Evolutionary conservation across 2,888 invertebrate genomes (phyloP).

Genomic region (Oscheius sp.): DNA sequence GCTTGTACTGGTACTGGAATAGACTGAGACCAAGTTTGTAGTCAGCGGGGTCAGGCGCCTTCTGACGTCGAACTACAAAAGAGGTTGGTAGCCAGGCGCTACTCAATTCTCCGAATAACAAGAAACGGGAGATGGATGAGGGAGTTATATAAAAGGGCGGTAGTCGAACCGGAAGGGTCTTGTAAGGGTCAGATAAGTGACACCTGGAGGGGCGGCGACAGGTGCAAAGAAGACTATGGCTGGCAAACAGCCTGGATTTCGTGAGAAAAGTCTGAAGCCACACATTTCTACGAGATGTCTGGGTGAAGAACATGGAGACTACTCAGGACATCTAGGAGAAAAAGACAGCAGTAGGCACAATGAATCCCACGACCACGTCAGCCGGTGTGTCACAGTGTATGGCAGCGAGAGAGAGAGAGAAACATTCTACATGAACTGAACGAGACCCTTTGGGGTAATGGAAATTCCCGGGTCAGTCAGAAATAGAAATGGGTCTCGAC

Average conservation of each 20-base stretch:
- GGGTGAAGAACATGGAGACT: too few relatives aligned
- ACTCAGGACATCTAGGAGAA: too few relatives aligned
- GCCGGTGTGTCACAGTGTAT: neutral
- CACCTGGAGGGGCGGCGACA: constrained; percentile 26
- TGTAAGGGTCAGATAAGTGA: neutral
- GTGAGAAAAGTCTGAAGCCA: constrained; percentile 7
- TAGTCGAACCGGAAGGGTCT: neutral
- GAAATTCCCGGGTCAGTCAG: too few relatives aligned
- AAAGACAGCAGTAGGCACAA: too few relatives aligned
- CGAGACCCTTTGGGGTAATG: too few relatives aligned
- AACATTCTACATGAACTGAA: neutral
- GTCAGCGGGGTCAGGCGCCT: neutral
- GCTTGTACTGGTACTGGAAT: neutral
- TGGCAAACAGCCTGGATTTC: constrained; percentile 27
- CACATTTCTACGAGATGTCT: neutral
- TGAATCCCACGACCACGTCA: constrained; percentile 12
- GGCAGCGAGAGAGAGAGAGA: constrained; percentile 16
- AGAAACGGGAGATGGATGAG: neutral
- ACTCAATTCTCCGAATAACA: neutral
- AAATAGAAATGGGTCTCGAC: too few relatives aligned
- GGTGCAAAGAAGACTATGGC: constrained; percentile 22
- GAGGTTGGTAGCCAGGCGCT: too few relatives aligned
- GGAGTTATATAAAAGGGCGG: neutral
- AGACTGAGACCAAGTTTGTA: neutral
- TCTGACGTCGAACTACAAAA: neutral